These are phyloP conservation scores for Chironomus striatipennis DNA, from an alignment of 1,140 invertebrate genomes.

Conservation along the genomic window DNA sequence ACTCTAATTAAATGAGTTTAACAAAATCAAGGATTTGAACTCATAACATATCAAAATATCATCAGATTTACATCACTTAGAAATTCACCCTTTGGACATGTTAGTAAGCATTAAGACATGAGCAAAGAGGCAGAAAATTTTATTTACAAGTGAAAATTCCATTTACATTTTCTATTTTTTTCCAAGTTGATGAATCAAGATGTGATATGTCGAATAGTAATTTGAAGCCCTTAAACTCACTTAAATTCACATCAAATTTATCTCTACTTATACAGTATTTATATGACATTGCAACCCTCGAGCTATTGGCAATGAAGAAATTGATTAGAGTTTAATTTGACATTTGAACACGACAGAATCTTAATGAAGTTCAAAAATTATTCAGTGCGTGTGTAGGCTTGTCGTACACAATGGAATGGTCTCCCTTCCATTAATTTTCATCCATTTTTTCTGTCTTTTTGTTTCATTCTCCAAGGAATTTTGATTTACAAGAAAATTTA, in stretches of 20 bases:
- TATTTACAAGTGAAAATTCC: background rate
- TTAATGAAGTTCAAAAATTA: conserved; percentile 20
- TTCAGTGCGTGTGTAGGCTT: too few relatives aligned
- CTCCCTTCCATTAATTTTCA: background rate
- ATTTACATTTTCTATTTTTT: background rate
- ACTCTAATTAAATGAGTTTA: too few relatives aligned
- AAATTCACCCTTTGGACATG: too few relatives aligned
- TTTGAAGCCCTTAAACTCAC: background rate
- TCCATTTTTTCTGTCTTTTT: background rate
- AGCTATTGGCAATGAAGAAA: conserved; percentile 19
- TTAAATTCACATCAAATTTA: conserved; percentile 15
- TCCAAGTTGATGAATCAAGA: background rate
- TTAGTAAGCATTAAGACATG: too few relatives aligned
- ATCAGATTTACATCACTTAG: too few relatives aligned
- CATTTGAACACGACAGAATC: conserved; percentile 18
- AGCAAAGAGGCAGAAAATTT: too few relatives aligned
- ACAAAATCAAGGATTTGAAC: too few relatives aligned
- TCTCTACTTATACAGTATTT: background rate
- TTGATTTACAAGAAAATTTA: conserved; percentile 23
- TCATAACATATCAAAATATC: too few relatives aligned
- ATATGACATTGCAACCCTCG: background rate
- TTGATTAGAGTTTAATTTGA: conserved; percentile 23
- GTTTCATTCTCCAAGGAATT: background rate
- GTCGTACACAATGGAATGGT: too few relatives aligned
- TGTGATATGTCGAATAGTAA: background rate